phyloP scores from a whole-genome alignment of 2,113 vertebrate genomes.

The Laticauda colubrina region DNA sequence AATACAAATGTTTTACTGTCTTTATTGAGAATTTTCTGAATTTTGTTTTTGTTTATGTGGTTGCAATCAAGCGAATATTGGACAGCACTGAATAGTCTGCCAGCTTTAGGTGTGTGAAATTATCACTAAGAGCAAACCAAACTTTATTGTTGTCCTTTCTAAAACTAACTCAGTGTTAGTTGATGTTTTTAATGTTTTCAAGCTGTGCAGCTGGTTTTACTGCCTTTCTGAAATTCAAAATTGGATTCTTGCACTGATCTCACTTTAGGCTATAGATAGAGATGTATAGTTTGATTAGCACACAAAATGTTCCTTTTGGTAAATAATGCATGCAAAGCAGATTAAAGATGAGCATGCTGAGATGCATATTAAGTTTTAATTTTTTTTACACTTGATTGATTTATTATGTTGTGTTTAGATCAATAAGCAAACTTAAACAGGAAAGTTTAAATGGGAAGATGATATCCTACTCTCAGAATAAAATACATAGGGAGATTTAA shows the following conservation, averaged over 20 bases:
- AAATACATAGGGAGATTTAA: neutral
- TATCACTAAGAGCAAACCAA: neutral
- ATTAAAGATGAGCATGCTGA: neutral
- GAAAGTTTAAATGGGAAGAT: neutral
- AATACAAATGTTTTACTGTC: neutral
- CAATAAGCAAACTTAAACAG: neutral
- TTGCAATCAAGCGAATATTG: neutral
- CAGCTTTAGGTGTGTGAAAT: neutral
- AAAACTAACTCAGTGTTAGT: neutral
- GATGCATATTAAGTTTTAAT: neutral
- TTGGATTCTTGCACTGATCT: neutral
- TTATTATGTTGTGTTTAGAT: neutral
- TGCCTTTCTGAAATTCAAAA: neutral
- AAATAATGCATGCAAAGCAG: neutral
- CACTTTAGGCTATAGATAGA: neutral
- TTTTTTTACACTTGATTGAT: neutral
- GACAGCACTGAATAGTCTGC: neutral
- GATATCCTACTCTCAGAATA: neutral
- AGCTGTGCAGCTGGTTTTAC: neutral
- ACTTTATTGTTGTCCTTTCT: neutral
- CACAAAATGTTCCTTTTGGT: neutral
- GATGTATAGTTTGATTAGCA: neutral
- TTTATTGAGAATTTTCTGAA: neutral
- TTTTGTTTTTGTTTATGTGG: neutral
- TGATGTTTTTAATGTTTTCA: neutral